Conservation (phyloP, 2,797 vertebrate species). For the Apodemus agrarius region DNA sequence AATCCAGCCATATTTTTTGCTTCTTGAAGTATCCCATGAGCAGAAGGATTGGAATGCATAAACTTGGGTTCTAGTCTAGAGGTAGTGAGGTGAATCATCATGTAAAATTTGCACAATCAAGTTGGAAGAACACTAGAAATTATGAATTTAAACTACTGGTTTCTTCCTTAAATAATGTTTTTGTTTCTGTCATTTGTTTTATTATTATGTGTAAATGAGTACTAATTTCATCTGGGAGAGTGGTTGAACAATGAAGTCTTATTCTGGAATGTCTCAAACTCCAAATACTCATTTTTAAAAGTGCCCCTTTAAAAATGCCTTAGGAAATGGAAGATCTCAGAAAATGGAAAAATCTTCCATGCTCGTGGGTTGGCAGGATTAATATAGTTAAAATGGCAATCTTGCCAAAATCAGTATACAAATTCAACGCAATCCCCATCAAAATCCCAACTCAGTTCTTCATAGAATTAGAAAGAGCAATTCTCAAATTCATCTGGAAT, state of each 20-base stretch:
- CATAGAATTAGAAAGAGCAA: too few species aligned
- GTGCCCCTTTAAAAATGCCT: neutral
- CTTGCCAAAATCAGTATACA: too few species aligned
- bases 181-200: neutral
- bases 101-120: neutral
- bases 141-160: neutral
- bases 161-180: neutral
- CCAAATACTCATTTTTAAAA: neutral
- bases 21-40: neutral
- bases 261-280: neutral
- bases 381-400: too few species aligned
- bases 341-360: too few species aligned
- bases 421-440: too few species aligned
- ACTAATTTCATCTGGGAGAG: neutral
- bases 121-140: neutral
- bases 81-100: neutral
- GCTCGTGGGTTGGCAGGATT: too few species aligned
- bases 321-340: too few species aligned
- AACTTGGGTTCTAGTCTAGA: neutral
- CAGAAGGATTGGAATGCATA: neutral
- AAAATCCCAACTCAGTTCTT: too few species aligned
- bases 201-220: neutral
- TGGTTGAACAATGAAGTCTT: neutral
- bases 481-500: too few species aligned
- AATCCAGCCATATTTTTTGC: neutral